Conservation (phyloP, 2,113 vertebrate genomes). For the Clarias magur region DNA sequence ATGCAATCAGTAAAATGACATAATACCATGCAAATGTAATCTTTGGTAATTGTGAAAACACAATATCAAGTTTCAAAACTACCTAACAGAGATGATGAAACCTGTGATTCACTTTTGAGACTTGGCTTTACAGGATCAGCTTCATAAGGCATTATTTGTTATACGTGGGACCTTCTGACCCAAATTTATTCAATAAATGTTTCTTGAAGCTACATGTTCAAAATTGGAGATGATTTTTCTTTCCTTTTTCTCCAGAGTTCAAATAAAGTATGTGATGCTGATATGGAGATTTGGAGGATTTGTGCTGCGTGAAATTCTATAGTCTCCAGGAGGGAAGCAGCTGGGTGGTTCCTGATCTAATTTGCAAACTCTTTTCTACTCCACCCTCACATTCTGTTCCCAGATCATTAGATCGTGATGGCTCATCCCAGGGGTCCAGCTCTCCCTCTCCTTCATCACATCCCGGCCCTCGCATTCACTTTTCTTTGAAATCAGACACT, state of each 20-base stretch:
- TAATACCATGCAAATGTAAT: conserved; percentile 40
- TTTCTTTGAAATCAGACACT: conserved; percentile 61
- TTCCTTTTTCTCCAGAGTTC: conserved; percentile 35
- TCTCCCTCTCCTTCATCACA: conserved; percentile 44
- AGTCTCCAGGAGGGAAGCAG: conserved; percentile 52
- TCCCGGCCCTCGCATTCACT: conserved; percentile 44
- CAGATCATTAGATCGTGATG: conserved; percentile 50
- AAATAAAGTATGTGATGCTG: conserved; percentile 30
- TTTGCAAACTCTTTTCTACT: conserved; percentile 50
- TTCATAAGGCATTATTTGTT: not conserved
- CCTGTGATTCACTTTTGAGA: not conserved
- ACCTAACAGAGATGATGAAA: conserved; percentile 28
- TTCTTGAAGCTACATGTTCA: conserved; percentile 15
- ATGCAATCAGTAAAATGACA: conserved; percentile 23
- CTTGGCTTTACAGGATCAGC: not conserved
- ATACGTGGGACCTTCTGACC: conserved; percentile 4
- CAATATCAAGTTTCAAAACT: conserved; percentile 32
- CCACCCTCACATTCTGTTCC: conserved; percentile 53
- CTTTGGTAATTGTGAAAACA: conserved; percentile 33
- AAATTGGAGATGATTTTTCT: conserved; percentile 44
- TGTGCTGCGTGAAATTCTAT: conserved; percentile 47
- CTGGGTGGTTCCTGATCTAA: conserved; percentile 54
- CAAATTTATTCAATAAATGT: conserved; percentile 36
- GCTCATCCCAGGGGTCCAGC: conserved; percentile 47
- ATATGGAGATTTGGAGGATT: conserved; percentile 36